phyloP scores from a whole-genome alignment of 2,797 vertebrate species.

The Sebastes trivittatus region DNA sequence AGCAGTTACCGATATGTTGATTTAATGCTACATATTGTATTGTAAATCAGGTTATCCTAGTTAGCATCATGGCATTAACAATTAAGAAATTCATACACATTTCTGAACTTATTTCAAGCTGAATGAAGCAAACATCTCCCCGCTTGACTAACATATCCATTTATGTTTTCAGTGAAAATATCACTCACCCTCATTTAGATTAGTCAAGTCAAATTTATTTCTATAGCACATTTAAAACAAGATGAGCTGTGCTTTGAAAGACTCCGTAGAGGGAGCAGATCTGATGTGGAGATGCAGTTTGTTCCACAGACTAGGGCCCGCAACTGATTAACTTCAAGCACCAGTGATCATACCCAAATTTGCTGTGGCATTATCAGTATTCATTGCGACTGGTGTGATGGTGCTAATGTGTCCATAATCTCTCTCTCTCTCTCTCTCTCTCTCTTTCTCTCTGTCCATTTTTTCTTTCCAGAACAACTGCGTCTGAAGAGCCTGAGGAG shows the following conservation, averaged over 20 bases:
- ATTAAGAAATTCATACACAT: not conserved
- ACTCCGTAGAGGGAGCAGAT: no score
- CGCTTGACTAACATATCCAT: not conserved
- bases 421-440: not conserved
- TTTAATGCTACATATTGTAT: not conserved
- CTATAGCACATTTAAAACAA: no score
- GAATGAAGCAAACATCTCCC: not conserved
- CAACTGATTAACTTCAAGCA: not conserved
- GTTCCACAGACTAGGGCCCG: no score
- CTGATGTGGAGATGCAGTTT: no score
- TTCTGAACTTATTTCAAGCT: not conserved
- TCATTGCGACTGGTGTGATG: not conserved
- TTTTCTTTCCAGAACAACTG: slow-evolving; percentile 88
- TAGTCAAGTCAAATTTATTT: no score
- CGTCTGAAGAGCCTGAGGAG: slow-evolving; percentile 95
- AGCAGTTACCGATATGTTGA: not conserved
- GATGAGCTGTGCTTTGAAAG: no score
- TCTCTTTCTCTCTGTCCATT: not conserved
- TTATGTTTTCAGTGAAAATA: not conserved
- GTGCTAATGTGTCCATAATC: not conserved
- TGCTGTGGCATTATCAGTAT: not conserved
- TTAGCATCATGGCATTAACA: not conserved
- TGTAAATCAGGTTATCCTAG: not conserved
- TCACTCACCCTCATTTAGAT: not conserved
- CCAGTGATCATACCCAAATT: not conserved